Evolutionary conservation across 2,113 vertebrate genomes (phyloP).

Genomic region (Pangasianodon hypophthalmus): DNA sequence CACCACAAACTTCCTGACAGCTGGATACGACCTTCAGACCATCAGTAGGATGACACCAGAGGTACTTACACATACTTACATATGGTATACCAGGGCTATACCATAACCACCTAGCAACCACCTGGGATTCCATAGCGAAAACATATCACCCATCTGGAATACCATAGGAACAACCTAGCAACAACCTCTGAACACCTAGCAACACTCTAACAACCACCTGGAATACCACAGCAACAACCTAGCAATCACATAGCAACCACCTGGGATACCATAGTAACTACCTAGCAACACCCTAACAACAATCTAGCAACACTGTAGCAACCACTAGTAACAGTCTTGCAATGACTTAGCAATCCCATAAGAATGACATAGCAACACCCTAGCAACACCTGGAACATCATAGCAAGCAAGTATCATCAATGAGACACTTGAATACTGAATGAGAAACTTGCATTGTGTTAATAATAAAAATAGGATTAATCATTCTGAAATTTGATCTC

Average conservation of each 20-base stretch:
- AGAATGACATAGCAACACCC: too few relatives aligned
- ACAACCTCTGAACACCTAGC: neutral
- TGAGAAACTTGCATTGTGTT: neutral
- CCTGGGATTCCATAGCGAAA: neutral
- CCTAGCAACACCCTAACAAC: neutral
- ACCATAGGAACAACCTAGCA: neutral
- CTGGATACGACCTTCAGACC: slow-evolving; percentile 95
- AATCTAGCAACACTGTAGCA: neutral
- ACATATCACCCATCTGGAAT: neutral
- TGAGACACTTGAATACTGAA: neutral
- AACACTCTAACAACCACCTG: neutral
- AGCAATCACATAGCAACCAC: neutral
- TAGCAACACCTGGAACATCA: too few relatives aligned
- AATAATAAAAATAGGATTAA: neutral
- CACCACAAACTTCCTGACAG: slow-evolving; percentile 91
- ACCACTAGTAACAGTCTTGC: neutral
- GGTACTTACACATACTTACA: slow-evolving; percentile 73
- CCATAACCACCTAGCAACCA: neutral
- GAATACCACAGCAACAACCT: neutral
- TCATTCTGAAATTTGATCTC: neutral
- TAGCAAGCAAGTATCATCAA: too few relatives aligned
- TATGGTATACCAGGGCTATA: slow-evolving; percentile 1
- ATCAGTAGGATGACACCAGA: slow-evolving; percentile 95
- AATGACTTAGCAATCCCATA: too few relatives aligned
- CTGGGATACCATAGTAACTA: neutral